phyloP scores from a whole-genome alignment of 2,113 vertebrate species.

The Oryzias celebensis region DNA sequence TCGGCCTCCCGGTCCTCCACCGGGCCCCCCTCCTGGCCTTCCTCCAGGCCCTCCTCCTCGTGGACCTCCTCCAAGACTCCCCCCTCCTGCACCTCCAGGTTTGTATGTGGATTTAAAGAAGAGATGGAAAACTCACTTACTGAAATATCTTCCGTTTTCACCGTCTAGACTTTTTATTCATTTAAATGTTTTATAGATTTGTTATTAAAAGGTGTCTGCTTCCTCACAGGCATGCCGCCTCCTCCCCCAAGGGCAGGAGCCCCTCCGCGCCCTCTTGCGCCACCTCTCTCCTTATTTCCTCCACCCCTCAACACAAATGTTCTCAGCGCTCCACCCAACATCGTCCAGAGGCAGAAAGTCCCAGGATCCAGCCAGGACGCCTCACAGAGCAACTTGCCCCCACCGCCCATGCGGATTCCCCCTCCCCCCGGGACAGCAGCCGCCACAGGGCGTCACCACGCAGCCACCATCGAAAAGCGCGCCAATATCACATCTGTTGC shows the following conservation, averaged over 20 bases:
- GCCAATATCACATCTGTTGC: constrained; percentile 74
- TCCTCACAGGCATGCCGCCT: constrained; percentile 87
- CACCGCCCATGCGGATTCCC: constrained; percentile 76
- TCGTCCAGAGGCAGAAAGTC: constrained; percentile 92
- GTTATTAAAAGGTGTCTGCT: not conserved
- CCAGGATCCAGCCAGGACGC: constrained; percentile 73
- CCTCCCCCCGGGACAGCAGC: constrained; percentile 76
- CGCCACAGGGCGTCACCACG: constrained; percentile 58
- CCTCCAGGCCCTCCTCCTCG: constrained; percentile 96
- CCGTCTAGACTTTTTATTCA: not conserved
- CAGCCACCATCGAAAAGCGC: constrained; percentile 79
- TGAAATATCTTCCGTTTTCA: not conserved
- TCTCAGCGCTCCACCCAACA: constrained; percentile 91
- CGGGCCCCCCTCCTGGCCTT: constrained; percentile 91
- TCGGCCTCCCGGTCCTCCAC: constrained; percentile 92
- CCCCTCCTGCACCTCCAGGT: constrained; percentile 96
- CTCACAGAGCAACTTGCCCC: constrained; percentile 64
- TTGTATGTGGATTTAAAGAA: constrained; percentile 7
- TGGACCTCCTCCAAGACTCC: constrained; percentile 91
- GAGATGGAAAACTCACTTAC: not conserved
- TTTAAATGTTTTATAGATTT: not conserved
- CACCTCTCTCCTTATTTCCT: constrained; percentile 87
- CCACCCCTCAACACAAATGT: constrained; percentile 87
- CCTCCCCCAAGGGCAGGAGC: constrained; percentile 88
- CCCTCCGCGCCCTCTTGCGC: constrained; percentile 84